Percentiles rank a stretch among this genome's conserved stretches.
Conservation (phyloP, 2,113 vertebrate genomes). For the Carlito syrichta region DNA sequence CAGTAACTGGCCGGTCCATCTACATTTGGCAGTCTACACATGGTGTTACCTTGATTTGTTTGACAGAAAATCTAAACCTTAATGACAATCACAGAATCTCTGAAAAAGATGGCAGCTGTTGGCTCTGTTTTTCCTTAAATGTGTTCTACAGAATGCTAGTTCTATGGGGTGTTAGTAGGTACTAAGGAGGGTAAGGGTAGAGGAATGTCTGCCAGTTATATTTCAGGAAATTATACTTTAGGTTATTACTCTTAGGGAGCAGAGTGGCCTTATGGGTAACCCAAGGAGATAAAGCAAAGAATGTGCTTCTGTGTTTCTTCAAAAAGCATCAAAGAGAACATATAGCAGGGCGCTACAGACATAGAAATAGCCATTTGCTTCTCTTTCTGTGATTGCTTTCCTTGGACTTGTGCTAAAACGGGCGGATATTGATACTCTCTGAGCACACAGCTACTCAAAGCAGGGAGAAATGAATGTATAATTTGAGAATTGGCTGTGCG, state of each 20-base stretch:
- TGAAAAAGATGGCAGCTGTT: not conserved
- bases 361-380: not conserved
- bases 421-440: not conserved
- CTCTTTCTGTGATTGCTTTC: not conserved
- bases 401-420: not conserved
- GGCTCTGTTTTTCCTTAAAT: not conserved
- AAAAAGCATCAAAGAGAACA: not conserved
- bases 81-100: not conserved
- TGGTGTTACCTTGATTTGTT: constrained; percentile 6
- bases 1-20: not conserved
- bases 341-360: not conserved
- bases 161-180: not conserved
- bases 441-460: not conserved
- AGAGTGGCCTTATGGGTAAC: not conserved
- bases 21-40: not conserved
- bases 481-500: not conserved
- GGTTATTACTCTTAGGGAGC: not conserved
- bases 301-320: not conserved
- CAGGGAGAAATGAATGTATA: not conserved
- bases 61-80: not conserved
- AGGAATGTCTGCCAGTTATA: not conserved
- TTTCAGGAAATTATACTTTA: not conserved
- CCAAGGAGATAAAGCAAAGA: not conserved
- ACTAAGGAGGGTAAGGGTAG: not conserved
- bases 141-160: not conserved